These are phyloP conservation scores for Drosophila fuyamai DNA, from an alignment of 1,140 invertebrate genomes.

Conservation along the genomic window DNA sequence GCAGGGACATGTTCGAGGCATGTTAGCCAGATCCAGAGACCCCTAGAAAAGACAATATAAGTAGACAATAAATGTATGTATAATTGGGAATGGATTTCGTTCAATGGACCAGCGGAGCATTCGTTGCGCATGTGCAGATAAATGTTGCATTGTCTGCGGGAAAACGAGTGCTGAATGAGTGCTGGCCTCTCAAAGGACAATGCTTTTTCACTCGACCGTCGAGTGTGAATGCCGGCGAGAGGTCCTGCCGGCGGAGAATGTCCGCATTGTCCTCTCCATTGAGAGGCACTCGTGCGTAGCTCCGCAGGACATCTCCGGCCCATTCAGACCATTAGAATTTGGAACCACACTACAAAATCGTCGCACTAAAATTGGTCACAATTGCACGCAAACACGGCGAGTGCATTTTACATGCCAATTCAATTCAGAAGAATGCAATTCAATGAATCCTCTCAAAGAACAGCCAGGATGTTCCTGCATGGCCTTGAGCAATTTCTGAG, in stretches of 20 bases:
- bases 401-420: constrained; percentile 77
- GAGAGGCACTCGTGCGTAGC: constrained; percentile 73
- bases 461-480: constrained; percentile 55
- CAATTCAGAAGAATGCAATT: constrained; percentile 53
- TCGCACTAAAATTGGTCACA: constrained; percentile 53
- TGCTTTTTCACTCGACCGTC: constrained; percentile 57
- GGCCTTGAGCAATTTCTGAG: constrained; percentile 31
- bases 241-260: constrained; percentile 42
- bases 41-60: constrained; percentile 25
- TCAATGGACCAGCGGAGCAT: constrained; percentile 53
- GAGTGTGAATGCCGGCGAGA: constrained; percentile 71
- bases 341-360: constrained; percentile 33
- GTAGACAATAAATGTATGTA: constrained; percentile 55
- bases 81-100: constrained; percentile 57
- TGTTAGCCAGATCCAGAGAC: constrained; percentile 33
- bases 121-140: constrained; percentile 74
- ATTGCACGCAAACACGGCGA: constrained; percentile 41
- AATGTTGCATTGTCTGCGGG: constrained; percentile 43
- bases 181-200: constrained; percentile 64
- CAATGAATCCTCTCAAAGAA: constrained; percentile 37
- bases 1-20: constrained; percentile 35
- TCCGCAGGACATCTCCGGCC: constrained; percentile 61
- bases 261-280: constrained; percentile 57
- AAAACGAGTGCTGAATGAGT: constrained; percentile 60
- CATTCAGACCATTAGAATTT: constrained; percentile 37